Base-by-base conservation (phyloP, 1,140 invertebrate genomes). In the Sycobia sp. region DNA sequence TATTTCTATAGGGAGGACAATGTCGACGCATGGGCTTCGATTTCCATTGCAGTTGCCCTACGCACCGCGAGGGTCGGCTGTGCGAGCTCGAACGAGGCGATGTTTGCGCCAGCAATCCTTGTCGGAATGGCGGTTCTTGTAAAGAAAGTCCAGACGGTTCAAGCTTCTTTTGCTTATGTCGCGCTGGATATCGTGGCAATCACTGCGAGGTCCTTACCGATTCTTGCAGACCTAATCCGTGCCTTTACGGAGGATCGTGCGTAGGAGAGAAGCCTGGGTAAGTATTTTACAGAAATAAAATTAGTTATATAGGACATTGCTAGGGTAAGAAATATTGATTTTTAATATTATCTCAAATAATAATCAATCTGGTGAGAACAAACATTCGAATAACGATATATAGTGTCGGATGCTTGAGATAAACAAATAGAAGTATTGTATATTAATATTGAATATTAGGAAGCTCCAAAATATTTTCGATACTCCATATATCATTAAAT, bases 221-320 rank as follows among this genome's bases (percentile, higher is more conserved):
- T 78, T 92, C 92, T 0, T 96, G 94, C 72, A 84, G 92, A 69
- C 93, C 93, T 4, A 96, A 96, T 80, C 94, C 94, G 16, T 96
- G 94, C 72, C 80, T 93, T 25, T 86, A 93, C 78, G 93, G 91
- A 13, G 94, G 93, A 13, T 84, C 91, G 25, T 95, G 93, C 72
- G 87, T 95, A 34, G 90, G 87, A 74, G 83, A 89, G 11, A 92
- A 90, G 75, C 90, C 90, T 20, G 91, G 90, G 34, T 78, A 73
- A 64, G 44, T 64, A 13, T 25, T 55, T 4, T 18, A n/a, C n/a
- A 14, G n/a, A 18, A 49, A 13, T n/a, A n/a, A n/a, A n/a, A n/a
- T n/a, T n/a, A n/a, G n/a, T n/a, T n/a, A n/a, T n/a, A n/a, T n/a
- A n/a, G n/a, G n/a, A n/a, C n/a, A n/a, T n/a, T n/a, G n/a, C n/a